These are phyloP conservation scores for Eueides isabella DNA, from an alignment of 1,140 invertebrate genomes.

Conservation along the genomic window DNA sequence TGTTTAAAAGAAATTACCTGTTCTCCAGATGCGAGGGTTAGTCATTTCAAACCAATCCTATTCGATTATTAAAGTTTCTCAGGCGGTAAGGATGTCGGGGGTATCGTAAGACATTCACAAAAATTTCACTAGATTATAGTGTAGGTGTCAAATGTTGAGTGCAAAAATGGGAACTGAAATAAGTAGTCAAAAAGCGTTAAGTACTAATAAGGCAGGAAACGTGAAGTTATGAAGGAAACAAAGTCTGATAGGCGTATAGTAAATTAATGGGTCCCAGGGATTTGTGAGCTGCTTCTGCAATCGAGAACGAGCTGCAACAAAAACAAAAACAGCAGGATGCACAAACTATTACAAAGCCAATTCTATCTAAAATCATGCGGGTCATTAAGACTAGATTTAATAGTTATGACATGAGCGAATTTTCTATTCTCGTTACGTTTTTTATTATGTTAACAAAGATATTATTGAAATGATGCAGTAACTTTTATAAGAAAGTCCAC, in stretches of 20 bases:
- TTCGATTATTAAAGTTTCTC: slow-evolving; percentile 41
- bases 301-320: slow-evolving; percentile 75
- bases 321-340: slow-evolving; percentile 77
- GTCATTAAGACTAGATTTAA: slow-evolving; percentile 22
- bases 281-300: slow-evolving; percentile 70
- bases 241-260: slow-evolving; percentile 26
- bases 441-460: neutral
- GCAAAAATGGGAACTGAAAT: slow-evolving; percentile 27
- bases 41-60: slow-evolving; percentile 45
- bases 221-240: slow-evolving; percentile 23
- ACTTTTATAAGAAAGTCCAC: neutral
- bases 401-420: neutral
- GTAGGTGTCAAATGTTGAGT: slow-evolving; percentile 33
- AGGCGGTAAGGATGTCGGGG: slow-evolving; percentile 22
- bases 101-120: slow-evolving; percentile 5
- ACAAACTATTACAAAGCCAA: slow-evolving; percentile 69
- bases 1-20: slow-evolving; percentile 63
- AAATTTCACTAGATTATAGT: slow-evolving; percentile 14
- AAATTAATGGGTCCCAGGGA: slow-evolving; percentile 60
- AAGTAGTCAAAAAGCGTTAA: slow-evolving; percentile 16
- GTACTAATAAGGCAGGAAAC: slow-evolving; percentile 15
- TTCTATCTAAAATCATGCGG: slow-evolving; percentile 52
- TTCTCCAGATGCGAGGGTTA: slow-evolving; percentile 59
- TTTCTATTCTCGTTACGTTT: neutral
- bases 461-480: neutral